These are phyloP conservation scores for Dysdera silvatica DNA, from an alignment of 1,140 invertebrate genomes.

Conservation along the genomic window DNA sequence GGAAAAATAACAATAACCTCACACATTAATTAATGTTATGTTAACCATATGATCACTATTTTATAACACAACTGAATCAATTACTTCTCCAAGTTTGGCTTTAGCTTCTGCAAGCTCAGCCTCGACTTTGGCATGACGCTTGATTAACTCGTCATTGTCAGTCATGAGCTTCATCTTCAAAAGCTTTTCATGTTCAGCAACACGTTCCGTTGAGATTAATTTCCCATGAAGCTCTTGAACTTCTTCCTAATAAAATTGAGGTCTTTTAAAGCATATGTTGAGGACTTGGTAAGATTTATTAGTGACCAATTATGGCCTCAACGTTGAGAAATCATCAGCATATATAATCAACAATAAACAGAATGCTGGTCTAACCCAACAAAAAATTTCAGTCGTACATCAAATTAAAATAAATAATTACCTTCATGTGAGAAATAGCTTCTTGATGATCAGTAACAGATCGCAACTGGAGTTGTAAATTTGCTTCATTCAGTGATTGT, in stretches of 20 bases:
- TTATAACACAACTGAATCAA: not conserved
- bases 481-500: slow-evolving; percentile 10
- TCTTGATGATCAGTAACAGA: not conserved
- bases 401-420: not conserved
- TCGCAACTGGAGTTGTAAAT: slow-evolving; percentile 5
- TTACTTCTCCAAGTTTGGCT: slow-evolving; percentile 16
- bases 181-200: slow-evolving; percentile 11
- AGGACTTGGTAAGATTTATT: not conserved
- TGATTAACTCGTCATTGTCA: slow-evolving; percentile 17
- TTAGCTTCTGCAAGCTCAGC: slow-evolving; percentile 17
- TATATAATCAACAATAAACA: not conserved
- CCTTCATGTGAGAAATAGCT: slow-evolving; percentile 14
- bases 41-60: too few relatives aligned
- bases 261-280: not conserved
- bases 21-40: too few relatives aligned
- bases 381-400: not conserved
- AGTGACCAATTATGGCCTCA: not conserved
- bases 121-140: slow-evolving; percentile 19
- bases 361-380: not conserved
- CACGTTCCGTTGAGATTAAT: slow-evolving; percentile 8
- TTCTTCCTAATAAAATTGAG: slow-evolving; percentile 2
- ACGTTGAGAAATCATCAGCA: not conserved
- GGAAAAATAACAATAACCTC: too few relatives aligned
- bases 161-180: slow-evolving; percentile 4
- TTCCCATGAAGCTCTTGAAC: slow-evolving; percentile 13